These are phyloP conservation scores for Scaptomyza caliginosa DNA, from an alignment of 2,888 invertebrate species.

Conservation along the genomic window DNA sequence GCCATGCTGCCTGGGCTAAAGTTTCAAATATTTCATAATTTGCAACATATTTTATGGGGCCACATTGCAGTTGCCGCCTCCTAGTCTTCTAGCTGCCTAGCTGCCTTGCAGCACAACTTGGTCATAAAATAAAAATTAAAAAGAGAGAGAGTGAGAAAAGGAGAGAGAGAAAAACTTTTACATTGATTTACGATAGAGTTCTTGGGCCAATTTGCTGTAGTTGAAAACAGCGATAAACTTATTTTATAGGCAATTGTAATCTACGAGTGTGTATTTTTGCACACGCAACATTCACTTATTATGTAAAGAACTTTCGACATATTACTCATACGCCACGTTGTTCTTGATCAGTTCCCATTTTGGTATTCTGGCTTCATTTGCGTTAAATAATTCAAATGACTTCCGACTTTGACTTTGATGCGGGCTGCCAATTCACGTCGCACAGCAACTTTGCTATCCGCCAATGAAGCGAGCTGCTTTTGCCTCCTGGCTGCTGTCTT, in stretches of 20 bases:
- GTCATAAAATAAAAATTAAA: constrained; percentile 23
- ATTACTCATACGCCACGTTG: constrained; percentile 44
- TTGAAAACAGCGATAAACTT: constrained; percentile 10
- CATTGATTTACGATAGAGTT: constrained; percentile 50
- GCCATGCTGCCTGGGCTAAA: constrained; percentile 23
- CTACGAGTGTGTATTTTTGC: neutral
- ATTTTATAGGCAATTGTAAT: neutral
- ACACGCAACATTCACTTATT: constrained; percentile 10
- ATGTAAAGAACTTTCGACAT: neutral
- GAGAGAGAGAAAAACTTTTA: constrained; percentile 25
- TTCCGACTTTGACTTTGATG: constrained; percentile 72
- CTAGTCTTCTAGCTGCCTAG: neutral
- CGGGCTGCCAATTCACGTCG: constrained; percentile 37
- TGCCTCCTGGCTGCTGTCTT: neutral
- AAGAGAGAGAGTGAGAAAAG: no score
- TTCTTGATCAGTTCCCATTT: neutral
- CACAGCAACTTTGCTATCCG: neutral
- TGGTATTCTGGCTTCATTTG: constrained; percentile 14
- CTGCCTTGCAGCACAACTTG: constrained; percentile 6
- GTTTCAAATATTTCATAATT: constrained; percentile 78
- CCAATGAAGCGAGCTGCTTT: no score
- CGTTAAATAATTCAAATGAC: constrained; percentile 74
- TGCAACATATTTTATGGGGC: constrained; percentile 74
- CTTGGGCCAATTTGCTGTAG: constrained; percentile 20
- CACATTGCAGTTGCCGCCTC: constrained; percentile 62